Conservation (phyloP, 2,797 vertebrate species). For the Argya squamiceps region DNA sequence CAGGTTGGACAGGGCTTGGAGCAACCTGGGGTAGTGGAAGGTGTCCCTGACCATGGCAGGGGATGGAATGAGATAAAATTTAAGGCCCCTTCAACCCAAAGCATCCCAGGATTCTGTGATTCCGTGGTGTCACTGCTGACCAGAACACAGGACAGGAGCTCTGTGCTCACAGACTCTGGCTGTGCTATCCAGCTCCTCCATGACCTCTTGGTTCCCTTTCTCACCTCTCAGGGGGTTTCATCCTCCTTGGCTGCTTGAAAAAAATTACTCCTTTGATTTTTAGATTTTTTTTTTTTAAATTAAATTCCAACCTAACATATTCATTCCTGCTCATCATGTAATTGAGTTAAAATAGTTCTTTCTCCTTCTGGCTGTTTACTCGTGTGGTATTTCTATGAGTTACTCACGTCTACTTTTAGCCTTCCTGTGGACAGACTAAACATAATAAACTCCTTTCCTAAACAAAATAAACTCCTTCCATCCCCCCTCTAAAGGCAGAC, state of each 20-base stretch:
- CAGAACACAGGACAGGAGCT: background rate
- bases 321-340: background rate
- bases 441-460: background rate
- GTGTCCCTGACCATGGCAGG: background rate
- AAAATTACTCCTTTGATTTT: background rate
- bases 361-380: background rate
- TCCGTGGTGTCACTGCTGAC: background rate
- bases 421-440: background rate
- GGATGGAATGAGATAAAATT: background rate
- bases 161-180: background rate
- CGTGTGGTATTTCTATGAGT: background rate
- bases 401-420: background rate
- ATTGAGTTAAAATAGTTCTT: background rate
- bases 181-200: background rate
- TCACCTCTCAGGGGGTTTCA: background rate
- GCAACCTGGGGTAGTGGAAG: background rate
- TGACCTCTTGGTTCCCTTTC: background rate
- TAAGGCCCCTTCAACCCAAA: background rate
- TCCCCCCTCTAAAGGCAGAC: background rate
- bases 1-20: background rate
- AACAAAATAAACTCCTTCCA: background rate
- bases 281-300: background rate
- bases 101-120: background rate
- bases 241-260: background rate
- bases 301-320: background rate